Percentiles rank a stretch among this genome's conserved stretches.
phyloP scores from a whole-genome alignment of 2,888 invertebrate genomes.

The Thelaira solivaga region DNA sequence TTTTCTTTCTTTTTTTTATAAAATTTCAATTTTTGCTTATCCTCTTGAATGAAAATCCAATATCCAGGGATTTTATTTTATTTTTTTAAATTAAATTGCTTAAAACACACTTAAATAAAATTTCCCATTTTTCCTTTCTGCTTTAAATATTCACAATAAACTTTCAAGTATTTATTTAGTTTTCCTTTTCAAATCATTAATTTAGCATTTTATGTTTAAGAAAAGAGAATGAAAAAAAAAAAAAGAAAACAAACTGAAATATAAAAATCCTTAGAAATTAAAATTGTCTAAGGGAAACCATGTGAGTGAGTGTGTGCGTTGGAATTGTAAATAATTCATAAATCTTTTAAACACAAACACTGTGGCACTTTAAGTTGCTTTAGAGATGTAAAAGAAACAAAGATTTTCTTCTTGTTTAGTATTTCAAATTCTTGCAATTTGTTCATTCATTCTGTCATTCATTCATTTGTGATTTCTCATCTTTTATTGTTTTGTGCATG shows the following conservation, averaged over 20 bases:
- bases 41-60: not conserved
- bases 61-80: too few species aligned
- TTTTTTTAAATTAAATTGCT: not conserved
- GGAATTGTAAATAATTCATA: slow-evolving; percentile 27
- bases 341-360: slow-evolving; percentile 38
- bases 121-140: too few species aligned
- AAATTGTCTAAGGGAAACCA: slow-evolving; percentile 4
- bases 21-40: not conserved
- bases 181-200: slow-evolving; percentile 35
- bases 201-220: too few species aligned
- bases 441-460: slow-evolving; percentile 15
- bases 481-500: slow-evolving; percentile 33
- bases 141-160: not conserved
- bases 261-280: slow-evolving; percentile 11
- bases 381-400: not conserved
- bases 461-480: slow-evolving; percentile 42
- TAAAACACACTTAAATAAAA: not conserved
- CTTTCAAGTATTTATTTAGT: slow-evolving; percentile 19
- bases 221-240: too few species aligned
- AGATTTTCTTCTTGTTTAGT: not conserved
- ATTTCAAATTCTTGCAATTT: slow-evolving; percentile 19
- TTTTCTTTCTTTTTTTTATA: too few species aligned
- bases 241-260: not conserved
- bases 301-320: not conserved
- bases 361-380: not conserved